Base-by-base conservation (phyloP, 2,113 vertebrate genomes). In the Australoheros scitulus region DNA sequence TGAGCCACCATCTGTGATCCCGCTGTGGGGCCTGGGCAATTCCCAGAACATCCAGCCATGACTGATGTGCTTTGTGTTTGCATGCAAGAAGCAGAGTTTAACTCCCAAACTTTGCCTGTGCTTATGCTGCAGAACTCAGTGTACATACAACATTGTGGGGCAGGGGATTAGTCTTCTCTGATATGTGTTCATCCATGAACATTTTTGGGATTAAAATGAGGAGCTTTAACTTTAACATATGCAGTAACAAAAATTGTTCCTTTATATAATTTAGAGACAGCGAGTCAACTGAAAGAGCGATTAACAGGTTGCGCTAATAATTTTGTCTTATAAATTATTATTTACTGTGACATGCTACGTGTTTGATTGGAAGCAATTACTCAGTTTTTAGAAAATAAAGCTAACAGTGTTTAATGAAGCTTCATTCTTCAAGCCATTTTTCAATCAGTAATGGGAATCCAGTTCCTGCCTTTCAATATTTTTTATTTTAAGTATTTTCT, bases 1-100 rank as follows among this genome's bases (percentile, higher is more conserved):
- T 64, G 50, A 76, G 81, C 83, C 82, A 89, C 92, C 92, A 92
- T 93, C 94, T 95, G 92, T 89, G 89, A 87, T 91, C 61, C 78
- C 2, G 74, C 89, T 84, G 80, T 86, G 82, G 77, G 88, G 82
- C 77, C 78, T 29, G 63, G 83, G 79, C 79, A 81, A 79, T 87
- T 92, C 87, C 87, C 88, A 77, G 87, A 87, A 88, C 91, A 92
- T 82, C 60, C 52, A 50, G 80, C 79, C 63, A 77, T 82, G 77
- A 87, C 79, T 83, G 82, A 83, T 91, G 82, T 6, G 32, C 81
- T 81, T 34, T 65, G 65, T 50, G 82, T 74, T 82, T 34, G 59
- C 87, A 93, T 36, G 82, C 90, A 90, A 90, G 65, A 88, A 70
- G 55, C 83, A 50, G 64, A 84, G 24, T 90, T 80, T 65, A 79